phyloP scores from a whole-genome alignment of 2,113 vertebrate species.

The human region DNA sequence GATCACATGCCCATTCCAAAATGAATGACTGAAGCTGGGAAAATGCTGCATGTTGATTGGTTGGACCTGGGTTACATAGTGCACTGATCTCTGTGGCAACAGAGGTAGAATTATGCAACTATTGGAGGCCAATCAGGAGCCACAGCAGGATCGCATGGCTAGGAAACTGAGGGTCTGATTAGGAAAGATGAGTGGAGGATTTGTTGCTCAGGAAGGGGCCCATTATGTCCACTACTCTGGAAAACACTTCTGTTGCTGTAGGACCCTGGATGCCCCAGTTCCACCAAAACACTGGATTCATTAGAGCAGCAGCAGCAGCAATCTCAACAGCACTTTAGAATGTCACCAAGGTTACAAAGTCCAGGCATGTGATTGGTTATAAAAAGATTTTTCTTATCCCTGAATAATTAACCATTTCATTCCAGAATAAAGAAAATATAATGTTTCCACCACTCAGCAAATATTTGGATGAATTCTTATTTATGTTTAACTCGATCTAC shows the following conservation, averaged over 20 bases:
- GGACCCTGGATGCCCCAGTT: neutral
- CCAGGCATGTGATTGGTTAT: too few species aligned
- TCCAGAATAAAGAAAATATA: neutral
- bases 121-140: neutral
- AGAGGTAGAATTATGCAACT: neutral
- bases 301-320: neutral
- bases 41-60: neutral
- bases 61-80: neutral
- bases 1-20: neutral
- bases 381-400: neutral
- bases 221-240: neutral
- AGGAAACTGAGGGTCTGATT: neutral
- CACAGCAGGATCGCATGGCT: neutral
- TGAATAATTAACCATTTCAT: neutral
- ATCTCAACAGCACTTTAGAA: neutral
- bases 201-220: neutral
- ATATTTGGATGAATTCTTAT: neutral
- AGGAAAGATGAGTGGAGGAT: neutral
- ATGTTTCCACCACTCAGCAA: neutral
- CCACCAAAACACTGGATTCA: neutral
- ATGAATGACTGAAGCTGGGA: neutral
- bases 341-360: neutral
- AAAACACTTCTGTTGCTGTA: neutral
- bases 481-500: neutral
- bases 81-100: neutral